Conservation (phyloP, 1,140 invertebrate genomes). For the Xylocopa sonorina region DNA sequence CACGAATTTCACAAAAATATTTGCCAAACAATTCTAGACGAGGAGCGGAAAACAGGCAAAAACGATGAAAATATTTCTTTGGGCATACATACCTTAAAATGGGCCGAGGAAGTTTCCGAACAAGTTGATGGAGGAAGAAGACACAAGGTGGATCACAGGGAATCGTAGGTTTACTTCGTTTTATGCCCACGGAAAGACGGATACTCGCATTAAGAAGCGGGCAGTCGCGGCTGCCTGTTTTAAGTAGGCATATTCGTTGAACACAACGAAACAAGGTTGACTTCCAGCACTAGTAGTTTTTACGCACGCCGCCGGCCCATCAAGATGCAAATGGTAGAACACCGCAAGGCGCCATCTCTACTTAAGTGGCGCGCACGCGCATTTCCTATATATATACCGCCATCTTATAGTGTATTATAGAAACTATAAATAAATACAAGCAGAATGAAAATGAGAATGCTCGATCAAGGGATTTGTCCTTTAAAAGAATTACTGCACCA, state of each 20-base stretch:
- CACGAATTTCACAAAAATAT: neutral
- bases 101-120: slow-evolving; percentile 25
- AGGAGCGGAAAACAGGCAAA: neutral
- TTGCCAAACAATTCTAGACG: no score
- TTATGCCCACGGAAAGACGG: slow-evolving; percentile 28
- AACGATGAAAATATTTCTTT: neutral
- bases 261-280: slow-evolving; percentile 26
- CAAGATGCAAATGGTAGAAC: slow-evolving; percentile 46
- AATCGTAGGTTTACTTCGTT: slow-evolving; percentile 17
- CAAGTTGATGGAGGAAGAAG: slow-evolving; percentile 32
- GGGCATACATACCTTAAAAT: slow-evolving; percentile 30
- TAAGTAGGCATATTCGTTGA: slow-evolving; percentile 48
- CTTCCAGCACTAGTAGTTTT: slow-evolving; percentile 40
- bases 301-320: slow-evolving; percentile 44
- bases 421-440: neutral
- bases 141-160: slow-evolving; percentile 29
- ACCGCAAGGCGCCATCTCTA: slow-evolving; percentile 46
- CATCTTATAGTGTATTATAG: neutral
- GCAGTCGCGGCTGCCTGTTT: slow-evolving; percentile 29
- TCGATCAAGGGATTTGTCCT: no score
- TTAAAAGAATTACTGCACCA: no score
- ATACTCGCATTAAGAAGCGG: slow-evolving; percentile 31
- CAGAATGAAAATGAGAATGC: no score
- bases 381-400: neutral
- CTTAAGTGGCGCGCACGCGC: slow-evolving; percentile 1